phyloP scores from a whole-genome alignment of 2,113 vertebrate genomes.

The Merops nubicus region DNA sequence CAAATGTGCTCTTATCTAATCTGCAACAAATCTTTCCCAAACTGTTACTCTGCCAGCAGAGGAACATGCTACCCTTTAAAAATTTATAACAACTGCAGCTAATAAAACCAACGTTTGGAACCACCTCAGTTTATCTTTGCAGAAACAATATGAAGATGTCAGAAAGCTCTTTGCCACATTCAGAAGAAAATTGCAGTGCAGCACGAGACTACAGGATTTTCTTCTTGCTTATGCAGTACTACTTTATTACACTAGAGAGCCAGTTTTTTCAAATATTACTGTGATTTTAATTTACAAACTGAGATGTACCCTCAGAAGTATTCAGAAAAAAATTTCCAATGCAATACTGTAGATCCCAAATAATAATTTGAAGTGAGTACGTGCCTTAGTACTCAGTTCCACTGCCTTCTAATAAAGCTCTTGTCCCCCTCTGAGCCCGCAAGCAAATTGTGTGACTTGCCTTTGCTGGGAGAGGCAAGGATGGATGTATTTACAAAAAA shows the following conservation, averaged over 20 bases:
- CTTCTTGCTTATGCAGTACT: neutral
- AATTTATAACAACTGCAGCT: slow-evolving; percentile 55
- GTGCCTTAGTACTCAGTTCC: neutral
- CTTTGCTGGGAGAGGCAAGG: neutral
- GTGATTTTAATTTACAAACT: neutral
- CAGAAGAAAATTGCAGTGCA: neutral
- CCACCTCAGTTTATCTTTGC: slow-evolving; percentile 47
- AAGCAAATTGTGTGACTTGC: neutral
- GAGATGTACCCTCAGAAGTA: neutral
- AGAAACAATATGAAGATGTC: slow-evolving; percentile 51
- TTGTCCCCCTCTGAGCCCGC: neutral
- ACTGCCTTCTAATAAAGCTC: neutral
- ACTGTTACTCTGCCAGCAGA: slow-evolving; percentile 11
- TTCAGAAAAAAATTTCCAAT: neutral
- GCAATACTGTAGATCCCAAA: neutral
- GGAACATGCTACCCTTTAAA: slow-evolving; percentile 18
- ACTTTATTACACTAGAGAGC: neutral
- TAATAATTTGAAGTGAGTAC: neutral
- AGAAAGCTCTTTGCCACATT: neutral
- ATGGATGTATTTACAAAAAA: neutral
- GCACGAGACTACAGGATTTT: neutral
- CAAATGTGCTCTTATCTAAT: slow-evolving; percentile 36
- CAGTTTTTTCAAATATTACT: neutral
- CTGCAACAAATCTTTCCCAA: slow-evolving; percentile 53
- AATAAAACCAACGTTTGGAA: slow-evolving; percentile 62